Evolutionary conservation across 1,140 invertebrate species (phyloP).

Genomic region (Adoxophyes honmai): DNA sequence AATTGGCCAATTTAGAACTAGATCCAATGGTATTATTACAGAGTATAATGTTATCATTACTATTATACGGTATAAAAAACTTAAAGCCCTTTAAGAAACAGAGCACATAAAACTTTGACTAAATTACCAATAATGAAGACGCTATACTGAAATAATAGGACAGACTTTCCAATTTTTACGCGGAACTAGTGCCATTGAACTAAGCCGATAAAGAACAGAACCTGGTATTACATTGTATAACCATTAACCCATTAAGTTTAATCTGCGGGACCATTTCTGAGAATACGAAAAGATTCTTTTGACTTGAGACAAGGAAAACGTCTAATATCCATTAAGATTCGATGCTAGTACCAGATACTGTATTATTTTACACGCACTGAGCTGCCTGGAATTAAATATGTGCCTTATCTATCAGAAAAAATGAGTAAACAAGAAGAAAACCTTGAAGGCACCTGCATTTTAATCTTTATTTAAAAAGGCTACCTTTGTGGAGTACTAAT

Average conservation of each 20-base stretch:
- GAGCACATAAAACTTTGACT: too few relatives aligned
- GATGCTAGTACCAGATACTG: neutral
- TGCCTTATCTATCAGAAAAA: constrained; percentile 4
- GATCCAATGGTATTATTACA: too few relatives aligned
- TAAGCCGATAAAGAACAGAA: neutral
- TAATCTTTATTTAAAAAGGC: constrained; percentile 26
- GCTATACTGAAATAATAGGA: too few relatives aligned
- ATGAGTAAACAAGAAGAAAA: neutral
- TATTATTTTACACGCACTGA: constrained; percentile 2
- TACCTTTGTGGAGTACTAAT: constrained; percentile 52
- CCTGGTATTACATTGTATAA: neutral
- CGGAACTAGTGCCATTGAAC: too few relatives aligned
- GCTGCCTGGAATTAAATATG: neutral
- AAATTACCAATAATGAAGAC: too few relatives aligned
- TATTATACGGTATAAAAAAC: too few relatives aligned
- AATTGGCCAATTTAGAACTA: too few relatives aligned
- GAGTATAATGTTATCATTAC: too few relatives aligned
- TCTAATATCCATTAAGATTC: constrained; percentile 3
- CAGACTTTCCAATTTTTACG: too few relatives aligned
- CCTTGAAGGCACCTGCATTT: constrained; percentile 9
- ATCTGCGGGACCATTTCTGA: neutral
- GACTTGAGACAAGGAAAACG: neutral
- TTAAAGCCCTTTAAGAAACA: too few relatives aligned
- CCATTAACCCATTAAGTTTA: neutral
- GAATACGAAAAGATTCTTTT: neutral